Base-by-base conservation (phyloP, 2,797 vertebrate genomes). In the Gymnoscopelus braueri region DNA sequence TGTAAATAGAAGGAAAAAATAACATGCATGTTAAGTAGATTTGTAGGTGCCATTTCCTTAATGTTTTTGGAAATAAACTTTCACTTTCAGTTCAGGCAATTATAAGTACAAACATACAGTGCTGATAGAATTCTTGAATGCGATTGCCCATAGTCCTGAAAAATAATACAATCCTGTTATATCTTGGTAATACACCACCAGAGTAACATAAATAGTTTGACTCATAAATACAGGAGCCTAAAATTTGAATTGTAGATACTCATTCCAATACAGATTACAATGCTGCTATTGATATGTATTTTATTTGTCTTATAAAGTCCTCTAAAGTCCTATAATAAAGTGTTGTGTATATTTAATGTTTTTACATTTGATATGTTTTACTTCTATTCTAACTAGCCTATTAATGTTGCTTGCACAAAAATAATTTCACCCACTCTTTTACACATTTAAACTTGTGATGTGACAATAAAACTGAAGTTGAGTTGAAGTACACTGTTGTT, bases 61-160 rank as follows among this genome's bases (percentile, higher is more conserved):
- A 50, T n/a, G 35, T 5, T 44, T 5, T 69, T 7, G 69, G 24
- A 23, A 71, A 29, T 49, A 51, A 12, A 14, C 35, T 59, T 75
- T 58, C 15, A 23, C 10, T 70, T 68, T 65, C 52, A 26, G 3
- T 49, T 19, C 12, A 59, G 1, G 60, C 5, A 23, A 15, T 26
- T 12, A 67, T 11, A 66, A 56, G 11, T 39, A 26, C 0, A 29
- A 60, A 90, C 91, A 69, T 87, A 92, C 90, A 90, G 61, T 87
- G 75, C 2, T 74, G 62, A 69, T 88, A 92, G 59, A 81, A 56
- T 23, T 71, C 66, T 66, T 51, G 2, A 26, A 32, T 2, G 1
- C 14, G 11, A 32, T 15, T 61, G 15, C 69, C 65, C 54, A 74
- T 63, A 4, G 50, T 69, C 81, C 85, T 91, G 75, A 70, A 84